phyloP scores from a whole-genome alignment of 1,140 invertebrate genomes.

The Lineus longissimus region DNA sequence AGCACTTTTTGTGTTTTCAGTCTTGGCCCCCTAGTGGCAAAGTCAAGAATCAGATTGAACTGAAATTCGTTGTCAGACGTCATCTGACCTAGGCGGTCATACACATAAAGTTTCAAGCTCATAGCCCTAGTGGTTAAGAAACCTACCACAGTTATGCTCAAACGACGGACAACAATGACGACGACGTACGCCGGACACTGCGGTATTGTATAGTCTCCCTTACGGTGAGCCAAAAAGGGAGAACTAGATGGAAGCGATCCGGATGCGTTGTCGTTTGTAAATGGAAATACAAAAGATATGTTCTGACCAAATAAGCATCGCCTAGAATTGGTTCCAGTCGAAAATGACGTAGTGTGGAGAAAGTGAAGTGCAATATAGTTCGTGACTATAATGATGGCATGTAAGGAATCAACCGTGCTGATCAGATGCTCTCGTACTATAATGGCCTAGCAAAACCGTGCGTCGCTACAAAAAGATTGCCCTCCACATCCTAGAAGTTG shows the following conservation, averaged over 20 bases:
- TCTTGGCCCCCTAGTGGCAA: too few species aligned
- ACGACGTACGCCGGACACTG: too few species aligned
- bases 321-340: neutral
- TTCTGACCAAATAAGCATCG: slow-evolving; percentile 11
- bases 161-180: neutral
- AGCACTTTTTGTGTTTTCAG: too few species aligned
- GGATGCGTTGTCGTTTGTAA: slow-evolving; percentile 5
- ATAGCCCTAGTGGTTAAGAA: too few species aligned
- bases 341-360: too few species aligned
- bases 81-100: too few species aligned
- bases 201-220: too few species aligned
- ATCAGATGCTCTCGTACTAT: slow-evolving; percentile 16
- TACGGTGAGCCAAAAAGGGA: too few species aligned
- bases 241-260: neutral
- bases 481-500: slow-evolving; percentile 8
- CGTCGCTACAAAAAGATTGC: slow-evolving; percentile 19
- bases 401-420: slow-evolving; percentile 11
- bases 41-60: too few species aligned
- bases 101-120: too few species aligned
- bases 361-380: slow-evolving; percentile 6
- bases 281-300: slow-evolving; percentile 9
- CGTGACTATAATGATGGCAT: slow-evolving; percentile 13
- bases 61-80: too few species aligned
- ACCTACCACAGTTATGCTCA: too few species aligned
- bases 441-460: slow-evolving; percentile 6